These are phyloP conservation scores for Stratiomys singularior DNA, from an alignment of 2,888 invertebrate species.

Conservation along the genomic window DNA sequence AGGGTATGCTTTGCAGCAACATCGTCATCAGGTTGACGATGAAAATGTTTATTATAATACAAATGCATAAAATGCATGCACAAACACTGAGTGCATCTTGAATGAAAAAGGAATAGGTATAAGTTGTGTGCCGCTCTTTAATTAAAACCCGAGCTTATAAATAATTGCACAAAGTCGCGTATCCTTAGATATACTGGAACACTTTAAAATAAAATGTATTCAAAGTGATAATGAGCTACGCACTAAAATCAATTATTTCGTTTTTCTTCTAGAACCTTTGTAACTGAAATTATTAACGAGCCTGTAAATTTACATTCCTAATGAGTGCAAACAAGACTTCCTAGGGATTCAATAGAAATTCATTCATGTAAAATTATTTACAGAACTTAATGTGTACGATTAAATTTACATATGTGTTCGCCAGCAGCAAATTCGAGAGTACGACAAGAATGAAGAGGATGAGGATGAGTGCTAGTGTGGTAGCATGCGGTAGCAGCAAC, in stretches of 20 bases:
- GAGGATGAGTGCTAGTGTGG: background rate
- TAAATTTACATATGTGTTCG: background rate
- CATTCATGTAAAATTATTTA: constrained; percentile 2
- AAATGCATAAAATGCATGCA: background rate
- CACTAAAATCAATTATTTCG: too few relatives aligned
- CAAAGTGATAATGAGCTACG: too few relatives aligned
- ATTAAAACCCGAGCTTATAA: too few relatives aligned
- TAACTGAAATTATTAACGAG: too few relatives aligned
- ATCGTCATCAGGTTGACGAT: background rate
- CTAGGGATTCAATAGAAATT: background rate
- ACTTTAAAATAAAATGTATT: too few relatives aligned
- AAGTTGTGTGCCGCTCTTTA: too few relatives aligned
- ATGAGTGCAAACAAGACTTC: background rate
- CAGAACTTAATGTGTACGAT: background rate
- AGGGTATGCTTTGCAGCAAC: background rate
- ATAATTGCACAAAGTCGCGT: too few relatives aligned
- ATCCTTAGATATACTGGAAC: too few relatives aligned
- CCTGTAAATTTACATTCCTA: background rate
- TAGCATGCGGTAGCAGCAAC: background rate
- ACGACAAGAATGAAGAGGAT: background rate
- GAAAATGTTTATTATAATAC: background rate
- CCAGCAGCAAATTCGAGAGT: too few relatives aligned
- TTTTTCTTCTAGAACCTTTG: too few relatives aligned
- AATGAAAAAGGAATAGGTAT: too few relatives aligned
- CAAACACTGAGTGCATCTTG: background rate